Percentiles rank a stretch among this genome's conserved stretches.
These are phyloP conservation scores for Numida meleagris DNA, from an alignment of 2,113 vertebrate genomes.

Conservation along the genomic window DNA sequence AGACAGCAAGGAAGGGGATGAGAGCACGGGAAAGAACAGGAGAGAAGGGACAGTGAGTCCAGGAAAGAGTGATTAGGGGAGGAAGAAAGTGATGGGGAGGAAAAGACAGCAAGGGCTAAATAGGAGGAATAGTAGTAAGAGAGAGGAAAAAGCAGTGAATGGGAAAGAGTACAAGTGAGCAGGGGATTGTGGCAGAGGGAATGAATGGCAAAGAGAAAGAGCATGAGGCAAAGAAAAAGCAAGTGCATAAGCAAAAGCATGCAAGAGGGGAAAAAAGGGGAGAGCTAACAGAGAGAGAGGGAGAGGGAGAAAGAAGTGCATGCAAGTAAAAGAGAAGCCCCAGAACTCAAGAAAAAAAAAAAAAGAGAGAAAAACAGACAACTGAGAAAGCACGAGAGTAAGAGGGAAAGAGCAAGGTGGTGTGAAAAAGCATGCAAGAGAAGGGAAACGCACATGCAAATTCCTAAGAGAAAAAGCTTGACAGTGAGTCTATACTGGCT, in stretches of 20 bases:
- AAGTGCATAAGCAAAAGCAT: neutral
- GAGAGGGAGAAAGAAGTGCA: neutral
- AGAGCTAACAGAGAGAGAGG: neutral
- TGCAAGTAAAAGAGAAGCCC: neutral
- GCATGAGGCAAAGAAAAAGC: neutral
- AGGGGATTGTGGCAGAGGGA: neutral
- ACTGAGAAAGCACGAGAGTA: neutral
- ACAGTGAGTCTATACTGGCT: neutral
- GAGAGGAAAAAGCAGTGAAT: neutral
- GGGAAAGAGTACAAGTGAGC: neutral
- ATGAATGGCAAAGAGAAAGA: neutral
- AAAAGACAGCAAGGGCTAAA: neutral
- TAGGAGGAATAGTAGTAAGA: neutral
- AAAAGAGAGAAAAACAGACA: neutral
- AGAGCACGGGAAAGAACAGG: neutral
- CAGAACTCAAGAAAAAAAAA: neutral
- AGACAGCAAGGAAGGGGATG: neutral
- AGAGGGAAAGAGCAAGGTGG: neutral
- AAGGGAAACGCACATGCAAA: neutral
- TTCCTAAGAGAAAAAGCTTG: neutral
- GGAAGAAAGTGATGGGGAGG: neutral
- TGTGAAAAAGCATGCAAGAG: neutral
- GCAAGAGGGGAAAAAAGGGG: neutral
- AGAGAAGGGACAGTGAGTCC: neutral
- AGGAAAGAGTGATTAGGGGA: neutral